These are phyloP conservation scores for Yponomeuta plumbellus DNA, from an alignment of 2,888 invertebrate species.

Conservation along the genomic window DNA sequence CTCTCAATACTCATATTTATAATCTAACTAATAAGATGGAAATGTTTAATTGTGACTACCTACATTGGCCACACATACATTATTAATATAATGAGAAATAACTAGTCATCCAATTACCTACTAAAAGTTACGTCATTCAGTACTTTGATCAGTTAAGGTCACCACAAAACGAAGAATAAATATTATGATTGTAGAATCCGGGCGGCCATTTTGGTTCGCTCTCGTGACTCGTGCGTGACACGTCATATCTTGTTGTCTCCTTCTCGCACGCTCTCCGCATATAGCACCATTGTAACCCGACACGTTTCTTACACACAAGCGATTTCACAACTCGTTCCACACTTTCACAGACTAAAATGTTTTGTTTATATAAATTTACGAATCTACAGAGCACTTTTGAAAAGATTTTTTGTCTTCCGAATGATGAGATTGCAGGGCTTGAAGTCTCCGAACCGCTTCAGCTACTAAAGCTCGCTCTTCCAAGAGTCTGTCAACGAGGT, in stretches of 20 bases:
- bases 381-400: conserved; percentile 72
- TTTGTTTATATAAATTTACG: conserved; percentile 65
- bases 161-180: conserved; percentile 73
- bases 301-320: conserved; percentile 74
- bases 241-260: conserved; percentile 68
- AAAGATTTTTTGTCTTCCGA: conserved; percentile 65
- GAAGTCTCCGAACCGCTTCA: conserved; percentile 70
- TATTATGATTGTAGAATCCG: conserved; percentile 74
- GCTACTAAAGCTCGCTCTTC: conserved; percentile 73
- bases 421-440: conserved; percentile 29
- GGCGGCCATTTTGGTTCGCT: conserved; percentile 74
- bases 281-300: conserved; percentile 77
- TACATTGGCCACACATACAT: conserved; percentile 30
- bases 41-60: conserved; percentile 23
- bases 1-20: conserved; percentile 39
- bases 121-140: conserved; percentile 69
- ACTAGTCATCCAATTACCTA: conserved; percentile 25
- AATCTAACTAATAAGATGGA: conserved; percentile 22
- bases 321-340: conserved; percentile 75
- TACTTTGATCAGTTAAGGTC: conserved; percentile 75
- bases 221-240: conserved; percentile 73
- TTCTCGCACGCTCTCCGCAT: conserved; percentile 71
- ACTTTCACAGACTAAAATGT: conserved; percentile 75
- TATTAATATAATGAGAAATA: conserved; percentile 40
- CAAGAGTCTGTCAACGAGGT: conserved; percentile 67